Base-by-base conservation (phyloP, 2,888 invertebrate genomes). In the Ochlodes sylvanus region DNA sequence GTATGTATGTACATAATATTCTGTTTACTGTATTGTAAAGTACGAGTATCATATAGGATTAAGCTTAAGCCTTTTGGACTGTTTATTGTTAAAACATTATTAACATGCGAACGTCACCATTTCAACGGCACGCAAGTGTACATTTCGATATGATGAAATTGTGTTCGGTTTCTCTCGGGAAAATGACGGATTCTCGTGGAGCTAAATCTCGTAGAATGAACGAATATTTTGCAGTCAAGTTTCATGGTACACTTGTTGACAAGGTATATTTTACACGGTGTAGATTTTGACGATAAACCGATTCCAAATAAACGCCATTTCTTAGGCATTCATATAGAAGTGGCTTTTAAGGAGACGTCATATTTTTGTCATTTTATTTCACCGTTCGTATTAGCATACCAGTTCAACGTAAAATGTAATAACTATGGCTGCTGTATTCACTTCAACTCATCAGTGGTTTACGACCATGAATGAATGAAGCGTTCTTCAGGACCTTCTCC, bases 151-250 rank as follows among this genome's bases (percentile, higher is more conserved):
- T 44, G 38, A 63, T 44, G 19, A 63, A 63, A 63, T 55, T 52
- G 63, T 27, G 6, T 42, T 42, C 38, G 12, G 41, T 34, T 14
- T 44, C 55, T 55, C 63, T 44, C 42, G 12, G 32, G 42, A 34
- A 55, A 63, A 55, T 63, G 63, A n/a, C 42, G 12, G 42, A 63
- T 63, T 63, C 42, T 32, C 63, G 27, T 19, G 17, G 32, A 52
- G 15, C 42, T 50, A 44, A 63, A 63, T 63, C 63, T 63, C 17
- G 21, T 52, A 17, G 55, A 63, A 44, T 21, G 54, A 55, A n/a
- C 41, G n/a, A 54, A 15, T 17, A 32, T 63, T 63, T 21, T 32
- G 50, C 55, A 19, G 17, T 44, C 55, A 63, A 4, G 2, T 63
- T 63, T 55, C 32, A 14, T 27, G 55, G 44, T 44, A 42, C n/a